A percentile compares a stretch with the other conserved stretches of the same genome.
Evolutionary conservation across 1,140 invertebrate genomes (phyloP).

Genomic region (Drosophila rhopaloa): DNA sequence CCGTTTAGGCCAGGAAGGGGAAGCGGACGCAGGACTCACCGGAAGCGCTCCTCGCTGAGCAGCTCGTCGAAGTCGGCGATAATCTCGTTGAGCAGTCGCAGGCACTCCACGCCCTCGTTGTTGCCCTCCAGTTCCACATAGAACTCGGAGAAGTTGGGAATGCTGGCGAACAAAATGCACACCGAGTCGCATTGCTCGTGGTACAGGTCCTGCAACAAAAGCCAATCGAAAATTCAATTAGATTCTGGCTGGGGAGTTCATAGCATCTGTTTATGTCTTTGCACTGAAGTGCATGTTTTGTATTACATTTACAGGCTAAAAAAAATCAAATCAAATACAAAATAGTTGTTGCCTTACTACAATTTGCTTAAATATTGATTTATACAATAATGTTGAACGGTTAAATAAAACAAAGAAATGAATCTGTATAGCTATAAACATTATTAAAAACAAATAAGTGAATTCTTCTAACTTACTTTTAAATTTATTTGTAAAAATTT

Average conservation of each 20-base stretch:
- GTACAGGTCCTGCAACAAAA: constrained; percentile 92
- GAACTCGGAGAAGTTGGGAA: constrained; percentile 98
- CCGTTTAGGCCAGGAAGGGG: constrained; percentile 4
- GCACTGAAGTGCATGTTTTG: not conserved
- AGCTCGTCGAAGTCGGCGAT: constrained; percentile 98
- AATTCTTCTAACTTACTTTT: too few species aligned
- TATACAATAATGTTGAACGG: too few species aligned
- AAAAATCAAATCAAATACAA: not conserved
- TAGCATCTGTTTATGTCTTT: constrained; percentile 5
- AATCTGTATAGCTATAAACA: too few species aligned
- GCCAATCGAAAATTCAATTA: constrained; percentile 12
- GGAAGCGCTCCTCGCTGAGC: constrained; percentile 93
- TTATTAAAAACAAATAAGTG: too few species aligned
- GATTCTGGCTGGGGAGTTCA: not conserved
- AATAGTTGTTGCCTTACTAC: too few species aligned
- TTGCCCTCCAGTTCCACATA: constrained; percentile 97
- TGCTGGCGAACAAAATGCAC: constrained; percentile 97
- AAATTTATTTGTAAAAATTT: too few species aligned
- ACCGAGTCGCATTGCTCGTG: constrained; percentile 97
- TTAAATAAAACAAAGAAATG: too few species aligned
- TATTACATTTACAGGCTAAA: too few species aligned
- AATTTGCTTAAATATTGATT: too few species aligned
- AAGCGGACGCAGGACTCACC: constrained; percentile 64
- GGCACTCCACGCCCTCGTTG: constrained; percentile 97
- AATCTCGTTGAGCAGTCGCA: constrained; percentile 97